These are phyloP conservation scores for Hetaerina titia DNA, from an alignment of 2,888 invertebrate genomes.

Conservation along the genomic window DNA sequence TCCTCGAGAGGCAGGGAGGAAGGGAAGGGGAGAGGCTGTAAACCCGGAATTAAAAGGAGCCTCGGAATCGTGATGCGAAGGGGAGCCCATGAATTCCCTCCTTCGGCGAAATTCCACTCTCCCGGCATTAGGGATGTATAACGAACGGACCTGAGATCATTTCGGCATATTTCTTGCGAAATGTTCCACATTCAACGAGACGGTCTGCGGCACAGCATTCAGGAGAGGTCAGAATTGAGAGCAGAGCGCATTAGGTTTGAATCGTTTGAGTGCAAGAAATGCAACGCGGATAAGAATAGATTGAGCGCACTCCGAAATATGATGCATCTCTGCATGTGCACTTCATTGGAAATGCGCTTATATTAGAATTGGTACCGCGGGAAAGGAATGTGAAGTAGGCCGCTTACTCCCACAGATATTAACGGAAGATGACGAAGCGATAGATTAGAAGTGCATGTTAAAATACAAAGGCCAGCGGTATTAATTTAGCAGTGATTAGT, in stretches of 20 bases:
- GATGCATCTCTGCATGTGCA: neutral
- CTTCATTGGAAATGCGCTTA: neutral
- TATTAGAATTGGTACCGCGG: neutral
- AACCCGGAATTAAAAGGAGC: constrained; percentile 5
- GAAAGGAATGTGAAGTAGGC: neutral
- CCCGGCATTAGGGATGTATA: constrained; percentile 42
- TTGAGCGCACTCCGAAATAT: neutral
- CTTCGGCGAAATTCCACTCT: neutral
- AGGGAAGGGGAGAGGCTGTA: neutral
- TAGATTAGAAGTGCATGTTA: no score
- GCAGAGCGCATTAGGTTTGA: constrained; percentile 13
- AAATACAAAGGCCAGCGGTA: no score
- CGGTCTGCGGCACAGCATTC: constrained; percentile 11
- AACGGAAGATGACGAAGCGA: neutral
- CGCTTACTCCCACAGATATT: neutral
- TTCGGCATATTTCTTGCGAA: constrained; percentile 45
- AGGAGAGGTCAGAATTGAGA: constrained; percentile 30
- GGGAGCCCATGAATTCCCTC: neutral
- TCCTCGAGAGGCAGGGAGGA: neutral
- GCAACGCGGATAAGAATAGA: constrained; percentile 34
- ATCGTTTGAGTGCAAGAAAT: neutral
- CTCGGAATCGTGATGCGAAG: neutral
- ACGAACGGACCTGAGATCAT: constrained; percentile 35
- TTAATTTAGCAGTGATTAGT: no score
- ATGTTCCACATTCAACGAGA: neutral